Evolutionary conservation across 2,888 invertebrate species (phyloP).

Genomic region (Arrhopalites spinosus): DNA sequence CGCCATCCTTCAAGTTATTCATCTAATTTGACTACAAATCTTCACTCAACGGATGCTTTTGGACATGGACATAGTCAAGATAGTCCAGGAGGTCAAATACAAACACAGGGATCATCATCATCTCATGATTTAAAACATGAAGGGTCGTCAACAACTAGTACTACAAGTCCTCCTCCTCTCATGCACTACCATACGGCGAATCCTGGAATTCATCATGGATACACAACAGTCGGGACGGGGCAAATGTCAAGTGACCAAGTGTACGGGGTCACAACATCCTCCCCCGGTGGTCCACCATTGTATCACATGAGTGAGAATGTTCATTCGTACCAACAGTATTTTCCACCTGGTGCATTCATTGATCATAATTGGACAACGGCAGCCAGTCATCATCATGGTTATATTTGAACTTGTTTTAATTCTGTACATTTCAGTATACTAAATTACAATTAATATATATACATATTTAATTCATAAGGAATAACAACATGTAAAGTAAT

Average conservation of each 20-base stretch:
- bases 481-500: too few species aligned
- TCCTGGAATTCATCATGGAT: constrained; percentile 39
- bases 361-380: constrained; percentile 41
- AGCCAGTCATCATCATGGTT: constrained; percentile 24
- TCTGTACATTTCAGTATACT: too few species aligned
- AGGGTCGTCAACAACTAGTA: too few species aligned
- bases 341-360: constrained; percentile 46
- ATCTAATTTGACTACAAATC: not conserved
- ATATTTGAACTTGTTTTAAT: constrained; percentile 12
- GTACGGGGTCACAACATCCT: too few species aligned
- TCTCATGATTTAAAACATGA: too few species aligned
- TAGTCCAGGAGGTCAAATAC: constrained; percentile 18
- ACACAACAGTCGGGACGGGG: constrained; percentile 35
- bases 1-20: constrained; percentile 33
- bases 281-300: constrained; percentile 22
- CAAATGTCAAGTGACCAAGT: constrained; percentile 24
- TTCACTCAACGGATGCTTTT: too few species aligned
- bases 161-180: constrained; percentile 3
- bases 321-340: constrained; percentile 54
- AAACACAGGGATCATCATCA: too few species aligned
- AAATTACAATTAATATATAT: too few species aligned
- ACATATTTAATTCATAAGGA: too few species aligned
- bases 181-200: constrained; percentile 46
- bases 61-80: constrained; percentile 28
- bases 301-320: constrained; percentile 49